Evolutionary conservation across 2,113 vertebrate genomes (phyloP).

Genomic region (Copsychus sechellarum): DNA sequence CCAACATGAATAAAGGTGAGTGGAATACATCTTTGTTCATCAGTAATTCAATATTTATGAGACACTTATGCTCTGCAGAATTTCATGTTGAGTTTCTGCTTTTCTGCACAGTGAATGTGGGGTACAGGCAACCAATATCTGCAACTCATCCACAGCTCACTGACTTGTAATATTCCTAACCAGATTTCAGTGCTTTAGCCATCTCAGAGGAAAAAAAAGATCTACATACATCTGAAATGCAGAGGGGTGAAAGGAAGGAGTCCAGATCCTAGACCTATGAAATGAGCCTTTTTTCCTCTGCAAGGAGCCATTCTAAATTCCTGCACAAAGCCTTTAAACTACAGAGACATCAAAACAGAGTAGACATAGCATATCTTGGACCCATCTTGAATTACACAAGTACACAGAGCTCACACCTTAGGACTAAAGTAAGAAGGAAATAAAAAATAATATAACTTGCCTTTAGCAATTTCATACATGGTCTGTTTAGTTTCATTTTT

Average conservation of each 20-base stretch:
- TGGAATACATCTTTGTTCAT: background rate
- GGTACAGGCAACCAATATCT: background rate
- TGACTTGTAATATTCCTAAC: background rate
- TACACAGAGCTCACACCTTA: background rate
- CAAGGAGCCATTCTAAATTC: background rate
- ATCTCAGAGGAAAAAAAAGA: background rate
- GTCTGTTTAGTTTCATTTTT: slow-evolving; percentile 16
- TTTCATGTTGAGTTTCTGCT: background rate
- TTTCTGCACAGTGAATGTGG: background rate
- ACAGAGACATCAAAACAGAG: background rate
- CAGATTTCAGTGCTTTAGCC: background rate
- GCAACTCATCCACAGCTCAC: background rate
- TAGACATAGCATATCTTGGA: background rate
- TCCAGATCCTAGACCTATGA: background rate
- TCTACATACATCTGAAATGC: background rate
- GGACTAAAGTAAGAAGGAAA: background rate
- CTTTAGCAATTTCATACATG: slow-evolving; percentile 68
- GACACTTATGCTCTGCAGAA: background rate
- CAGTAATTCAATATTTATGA: background rate
- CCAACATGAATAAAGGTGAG: background rate
- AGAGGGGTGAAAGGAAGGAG: background rate
- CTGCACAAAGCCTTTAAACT: background rate
- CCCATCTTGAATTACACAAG: background rate
- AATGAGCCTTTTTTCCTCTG: background rate
- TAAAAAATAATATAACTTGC: slow-evolving; percentile 25